Conservation (phyloP, 1,140 invertebrate species). For the Dendroctonus valens region DNA sequence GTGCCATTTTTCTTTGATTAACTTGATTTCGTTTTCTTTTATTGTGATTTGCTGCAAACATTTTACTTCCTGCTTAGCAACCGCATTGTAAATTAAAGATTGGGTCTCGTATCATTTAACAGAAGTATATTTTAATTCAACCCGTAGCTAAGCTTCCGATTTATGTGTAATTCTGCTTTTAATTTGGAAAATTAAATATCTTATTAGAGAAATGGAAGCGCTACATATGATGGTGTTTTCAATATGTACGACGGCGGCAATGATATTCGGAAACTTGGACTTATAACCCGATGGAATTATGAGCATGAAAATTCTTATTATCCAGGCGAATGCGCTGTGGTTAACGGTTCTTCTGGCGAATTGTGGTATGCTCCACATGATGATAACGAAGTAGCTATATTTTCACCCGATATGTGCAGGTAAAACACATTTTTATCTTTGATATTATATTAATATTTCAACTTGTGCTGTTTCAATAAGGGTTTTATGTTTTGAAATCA, state of each 20-base stretch:
- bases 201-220: constrained; percentile 65
- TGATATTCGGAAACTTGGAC: constrained; percentile 63
- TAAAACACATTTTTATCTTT: constrained; percentile 33
- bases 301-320: constrained; percentile 58
- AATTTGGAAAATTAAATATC: background rate
- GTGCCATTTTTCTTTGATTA: background rate
- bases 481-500: no score
- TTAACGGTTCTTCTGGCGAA: constrained; percentile 73
- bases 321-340: constrained; percentile 58
- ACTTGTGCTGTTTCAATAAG: no score
- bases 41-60: no score
- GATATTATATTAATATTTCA: no score
- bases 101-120: no score
- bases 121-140: no score
- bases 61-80: no score
- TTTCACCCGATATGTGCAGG: constrained; percentile 71
- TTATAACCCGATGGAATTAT: constrained; percentile 67
- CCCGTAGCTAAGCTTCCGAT: no score
- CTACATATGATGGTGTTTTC: constrained; percentile 72
- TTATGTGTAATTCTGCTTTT: no score
- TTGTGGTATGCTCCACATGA: constrained; percentile 68
- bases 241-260: constrained; percentile 69
- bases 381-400: constrained; percentile 59
- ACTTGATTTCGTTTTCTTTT: no score
- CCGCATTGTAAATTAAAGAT: background rate